A percentile compares a stretch with the other conserved stretches of the same genome.
Evolutionary conservation across 1,140 invertebrate species (phyloP).

Genomic region (Himalopsyche phryganea): DNA sequence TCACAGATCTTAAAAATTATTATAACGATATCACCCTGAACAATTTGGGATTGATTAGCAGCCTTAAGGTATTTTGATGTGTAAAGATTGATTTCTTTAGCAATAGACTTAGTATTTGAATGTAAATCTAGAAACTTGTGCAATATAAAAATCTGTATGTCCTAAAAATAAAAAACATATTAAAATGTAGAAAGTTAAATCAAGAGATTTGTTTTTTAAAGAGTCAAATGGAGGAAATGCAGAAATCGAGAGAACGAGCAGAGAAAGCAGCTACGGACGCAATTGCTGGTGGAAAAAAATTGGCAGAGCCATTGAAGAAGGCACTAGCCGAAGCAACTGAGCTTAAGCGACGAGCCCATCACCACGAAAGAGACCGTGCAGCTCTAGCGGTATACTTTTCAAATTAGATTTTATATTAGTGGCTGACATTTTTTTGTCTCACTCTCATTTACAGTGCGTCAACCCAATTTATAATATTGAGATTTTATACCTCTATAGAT

Average conservation of each 20-base stretch:
- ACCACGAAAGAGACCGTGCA: conserved; percentile 74
- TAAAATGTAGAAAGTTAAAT: too few species aligned
- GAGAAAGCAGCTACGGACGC: conserved; percentile 54
- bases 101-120: too few species aligned
- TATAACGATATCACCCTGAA: conserved; percentile 92
- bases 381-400: conserved; percentile 46
- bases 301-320: conserved; percentile 67
- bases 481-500: conserved; percentile 30
- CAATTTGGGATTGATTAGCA: conserved; percentile 79
- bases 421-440: neutral
- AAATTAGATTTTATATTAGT: too few species aligned
- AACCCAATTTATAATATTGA: conserved; percentile 18
- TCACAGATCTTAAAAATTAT: conserved; percentile 87
- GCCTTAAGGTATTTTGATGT: conserved; percentile 59
- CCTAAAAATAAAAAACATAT: too few species aligned
- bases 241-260: conserved; percentile 75
- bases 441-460: too few species aligned
- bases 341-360: conserved; percentile 67
- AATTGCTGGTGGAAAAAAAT: conserved; percentile 67
- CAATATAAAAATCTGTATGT: too few species aligned
- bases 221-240: conserved; percentile 81
- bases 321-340: conserved; percentile 65
- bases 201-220: conserved; percentile 41
- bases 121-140: too few species aligned
- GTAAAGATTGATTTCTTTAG: too few species aligned